Evolutionary conservation across 2,113 vertebrate genomes (phyloP).

Genomic region (Barbus barbus): DNA sequence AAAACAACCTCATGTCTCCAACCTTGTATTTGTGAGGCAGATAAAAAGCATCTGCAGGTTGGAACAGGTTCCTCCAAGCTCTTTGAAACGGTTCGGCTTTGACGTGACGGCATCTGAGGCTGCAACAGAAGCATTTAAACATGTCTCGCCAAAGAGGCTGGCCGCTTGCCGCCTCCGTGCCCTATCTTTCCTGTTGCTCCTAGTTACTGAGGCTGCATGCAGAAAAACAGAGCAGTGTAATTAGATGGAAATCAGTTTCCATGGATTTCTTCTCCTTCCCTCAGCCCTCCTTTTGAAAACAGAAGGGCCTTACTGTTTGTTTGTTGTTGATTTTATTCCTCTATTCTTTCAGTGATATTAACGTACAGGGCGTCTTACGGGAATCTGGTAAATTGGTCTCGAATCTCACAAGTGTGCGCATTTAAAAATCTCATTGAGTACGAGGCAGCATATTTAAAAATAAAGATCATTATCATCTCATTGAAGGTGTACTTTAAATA

Average conservation of each 20-base stretch:
- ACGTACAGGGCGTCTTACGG: constrained; percentile 64
- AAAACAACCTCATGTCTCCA: constrained; percentile 47
- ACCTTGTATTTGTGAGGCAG: constrained; percentile 58
- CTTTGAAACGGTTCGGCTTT: constrained; percentile 70
- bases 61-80: constrained; percentile 62
- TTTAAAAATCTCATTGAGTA: constrained; percentile 60
- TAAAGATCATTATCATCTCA: constrained; percentile 67
- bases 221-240: constrained; percentile 70
- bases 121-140: constrained; percentile 64
- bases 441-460: constrained; percentile 60
- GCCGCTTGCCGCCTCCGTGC: constrained; percentile 72
- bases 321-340: constrained; percentile 69
- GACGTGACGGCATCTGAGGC: constrained; percentile 65
- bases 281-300: constrained; percentile 55
- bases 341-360: constrained; percentile 60
- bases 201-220: constrained; percentile 72
- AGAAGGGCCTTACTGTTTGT: constrained; percentile 70
- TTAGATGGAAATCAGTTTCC: constrained; percentile 82
- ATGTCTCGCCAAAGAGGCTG: constrained; percentile 73
- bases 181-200: constrained; percentile 69
- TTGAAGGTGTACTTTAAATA: constrained; percentile 72
- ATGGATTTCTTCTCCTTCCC: constrained; percentile 69
- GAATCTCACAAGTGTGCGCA: constrained; percentile 56
- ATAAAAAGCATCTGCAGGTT: constrained; percentile 66
- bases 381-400: constrained; percentile 61